phyloP scores from a whole-genome alignment of 2,113 vertebrate species.

The Miniopterus natalensis region DNA sequence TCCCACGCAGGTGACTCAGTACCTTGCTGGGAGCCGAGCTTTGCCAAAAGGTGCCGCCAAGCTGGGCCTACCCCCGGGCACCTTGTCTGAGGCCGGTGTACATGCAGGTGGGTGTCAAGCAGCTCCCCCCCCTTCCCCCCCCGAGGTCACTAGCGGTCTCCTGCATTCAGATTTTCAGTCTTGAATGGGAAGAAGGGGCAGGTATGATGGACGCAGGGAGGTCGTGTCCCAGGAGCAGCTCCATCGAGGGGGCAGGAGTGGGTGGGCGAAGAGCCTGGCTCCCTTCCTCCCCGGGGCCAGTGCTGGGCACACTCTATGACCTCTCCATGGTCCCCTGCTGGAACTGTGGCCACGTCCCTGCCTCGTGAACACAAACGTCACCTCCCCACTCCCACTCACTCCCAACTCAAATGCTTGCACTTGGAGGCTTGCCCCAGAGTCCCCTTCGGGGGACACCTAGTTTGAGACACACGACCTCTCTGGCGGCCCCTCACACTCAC shows the following conservation, averaged over 20 bases:
- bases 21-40: not conserved
- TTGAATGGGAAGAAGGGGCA: not conserved
- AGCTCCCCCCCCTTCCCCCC: not conserved
- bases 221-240: not conserved
- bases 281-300: rapidly evolving
- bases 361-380: too few relatives aligned
- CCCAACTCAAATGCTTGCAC: rapidly evolving
- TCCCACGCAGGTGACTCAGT: not conserved
- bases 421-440: not conserved
- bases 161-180: not conserved
- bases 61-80: not conserved
- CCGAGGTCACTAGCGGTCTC: not conserved
- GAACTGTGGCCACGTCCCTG: not conserved
- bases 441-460: too few relatives aligned
- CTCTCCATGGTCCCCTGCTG: not conserved
- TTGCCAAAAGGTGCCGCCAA: not conserved
- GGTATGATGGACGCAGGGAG: not conserved
- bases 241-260: not conserved
- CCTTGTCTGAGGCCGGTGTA: too few relatives aligned
- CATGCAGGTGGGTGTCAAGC: rapidly evolving
- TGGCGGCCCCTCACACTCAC: too few relatives aligned
- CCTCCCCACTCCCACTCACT: not conserved
- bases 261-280: too few relatives aligned
- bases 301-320: rapidly evolving
- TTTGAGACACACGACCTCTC: not conserved